Conservation (phyloP, 2,113 vertebrate genomes). For the Rana temporaria region DNA sequence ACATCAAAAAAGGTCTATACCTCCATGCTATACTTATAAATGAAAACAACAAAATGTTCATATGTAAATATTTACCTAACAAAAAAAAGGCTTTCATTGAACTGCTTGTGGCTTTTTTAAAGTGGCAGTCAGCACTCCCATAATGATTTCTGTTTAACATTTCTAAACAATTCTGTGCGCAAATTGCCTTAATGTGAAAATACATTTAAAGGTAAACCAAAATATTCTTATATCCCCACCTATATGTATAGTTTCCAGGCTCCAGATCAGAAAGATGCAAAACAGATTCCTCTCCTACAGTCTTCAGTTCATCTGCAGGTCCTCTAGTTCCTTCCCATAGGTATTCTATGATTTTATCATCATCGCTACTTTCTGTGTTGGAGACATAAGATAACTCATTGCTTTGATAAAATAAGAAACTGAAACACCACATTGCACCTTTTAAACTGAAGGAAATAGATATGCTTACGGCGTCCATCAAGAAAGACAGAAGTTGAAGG, state of each 20-base stretch:
- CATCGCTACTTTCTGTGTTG: conserved; percentile 76
- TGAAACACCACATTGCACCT: not conserved
- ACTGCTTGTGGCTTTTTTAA: no score
- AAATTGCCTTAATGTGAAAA: no score
- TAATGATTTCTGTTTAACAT: no score
- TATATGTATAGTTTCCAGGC: conserved; percentile 82
- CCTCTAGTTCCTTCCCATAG: conserved; percentile 82
- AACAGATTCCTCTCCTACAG: conserved; percentile 69
- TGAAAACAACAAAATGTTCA: no score
- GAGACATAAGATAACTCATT: conserved; percentile 22
- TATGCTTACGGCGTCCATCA: conserved; percentile 77
- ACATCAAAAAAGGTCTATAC: no score
- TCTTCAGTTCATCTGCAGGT: conserved; percentile 68
- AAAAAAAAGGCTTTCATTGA: no score
- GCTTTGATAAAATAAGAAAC: not conserved
- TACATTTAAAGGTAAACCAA: no score
- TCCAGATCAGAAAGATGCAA: conserved; percentile 72
- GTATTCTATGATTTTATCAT: conserved; percentile 75
- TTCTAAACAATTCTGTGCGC: no score
- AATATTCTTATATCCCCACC: conserved; percentile 62
- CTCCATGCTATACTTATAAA: no score
- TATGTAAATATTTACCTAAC: no score
- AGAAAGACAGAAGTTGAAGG: conserved; percentile 72
- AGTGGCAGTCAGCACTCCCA: no score
- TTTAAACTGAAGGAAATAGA: not conserved